Evolutionary conservation across 1,140 invertebrate species (phyloP), one percentile per base, ranked within the genome.

Genomic region (Drosophila takahashii): DNA sequence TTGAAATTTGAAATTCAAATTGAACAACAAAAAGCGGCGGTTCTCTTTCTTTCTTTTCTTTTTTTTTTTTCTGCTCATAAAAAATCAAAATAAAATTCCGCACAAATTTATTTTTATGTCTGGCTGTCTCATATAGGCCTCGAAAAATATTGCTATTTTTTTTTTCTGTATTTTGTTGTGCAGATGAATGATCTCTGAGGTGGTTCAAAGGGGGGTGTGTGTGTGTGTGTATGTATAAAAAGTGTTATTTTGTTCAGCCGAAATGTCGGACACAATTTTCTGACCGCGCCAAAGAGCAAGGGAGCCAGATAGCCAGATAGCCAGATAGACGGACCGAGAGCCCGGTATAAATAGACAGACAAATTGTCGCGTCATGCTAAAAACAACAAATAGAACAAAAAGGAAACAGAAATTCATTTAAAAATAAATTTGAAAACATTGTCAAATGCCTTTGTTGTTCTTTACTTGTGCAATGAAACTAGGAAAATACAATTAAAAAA

Each of bases 281-380:
- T n/a, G 51, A 48, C 27, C 64, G 48, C 18, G 36, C 59, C 45
- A 70, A 56, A 42, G 41, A 56, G 66, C 45, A 39, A 16, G 37
- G 36, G n/a, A n/a, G 27, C 18, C 22, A 34, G 44, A 15, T n/a
- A 15, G 44, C 26, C 6, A 8, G 57, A 39, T n/a, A 39, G 27
- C 18, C 22, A 34, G 44, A 15, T n/a, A 15, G 44, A 34, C 6
- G 11, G 57, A 39, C 18, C 22, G 47, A 22, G 45, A 50, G 50
- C 41, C 22, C 13, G 57, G 54, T 85, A 85, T 74, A 85, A 85
- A 85, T 85, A 85, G 81, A 85, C 70, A 85, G 81, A 85, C 81
- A 85, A 85, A 86, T 85, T 85, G 81, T 85, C 81, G 81, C 81
- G 81, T 85, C 81, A 85, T 86, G 73, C 60, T 47, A 69, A 77